Evolutionary conservation across 2,113 vertebrate species (phyloP).

Genomic region (Rutilus rutilus): DNA sequence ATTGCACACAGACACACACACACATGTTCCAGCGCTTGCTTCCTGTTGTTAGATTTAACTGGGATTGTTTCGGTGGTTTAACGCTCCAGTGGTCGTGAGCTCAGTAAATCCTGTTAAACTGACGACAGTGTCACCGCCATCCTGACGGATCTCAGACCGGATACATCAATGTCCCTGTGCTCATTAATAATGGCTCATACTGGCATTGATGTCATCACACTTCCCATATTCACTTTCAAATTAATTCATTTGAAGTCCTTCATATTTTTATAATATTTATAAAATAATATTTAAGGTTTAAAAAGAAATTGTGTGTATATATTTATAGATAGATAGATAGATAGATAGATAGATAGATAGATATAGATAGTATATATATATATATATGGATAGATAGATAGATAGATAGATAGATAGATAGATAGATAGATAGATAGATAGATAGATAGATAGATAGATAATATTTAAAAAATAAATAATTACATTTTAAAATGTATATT

Average conservation of each 20-base stretch:
- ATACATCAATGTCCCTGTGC: background rate
- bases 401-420: no score
- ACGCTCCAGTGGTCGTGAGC: slow-evolving; percentile 26
- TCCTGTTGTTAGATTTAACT: slow-evolving; percentile 16
- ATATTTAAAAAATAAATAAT: no score
- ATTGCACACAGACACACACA: background rate
- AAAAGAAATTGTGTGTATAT: no score
- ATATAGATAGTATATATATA: no score
- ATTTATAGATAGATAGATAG: no score
- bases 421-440: no score
- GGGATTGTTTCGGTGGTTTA: slow-evolving; percentile 26
- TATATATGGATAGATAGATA: no score
- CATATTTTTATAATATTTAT: background rate
- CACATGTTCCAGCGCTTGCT: background rate
- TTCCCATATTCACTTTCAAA: background rate
- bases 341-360: no score
- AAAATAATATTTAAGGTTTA: no score
- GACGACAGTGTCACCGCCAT: slow-evolving; percentile 8
- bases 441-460: no score
- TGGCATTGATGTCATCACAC: background rate
- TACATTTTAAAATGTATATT: no score
- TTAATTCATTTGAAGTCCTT: background rate
- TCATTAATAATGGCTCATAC: background rate
- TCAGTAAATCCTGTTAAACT: slow-evolving; percentile 40
- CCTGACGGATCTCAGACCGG: slow-evolving; percentile 1